These are phyloP conservation scores for Anoura caudifer DNA, from an alignment of 2,113 vertebrate genomes.

Conservation along the genomic window DNA sequence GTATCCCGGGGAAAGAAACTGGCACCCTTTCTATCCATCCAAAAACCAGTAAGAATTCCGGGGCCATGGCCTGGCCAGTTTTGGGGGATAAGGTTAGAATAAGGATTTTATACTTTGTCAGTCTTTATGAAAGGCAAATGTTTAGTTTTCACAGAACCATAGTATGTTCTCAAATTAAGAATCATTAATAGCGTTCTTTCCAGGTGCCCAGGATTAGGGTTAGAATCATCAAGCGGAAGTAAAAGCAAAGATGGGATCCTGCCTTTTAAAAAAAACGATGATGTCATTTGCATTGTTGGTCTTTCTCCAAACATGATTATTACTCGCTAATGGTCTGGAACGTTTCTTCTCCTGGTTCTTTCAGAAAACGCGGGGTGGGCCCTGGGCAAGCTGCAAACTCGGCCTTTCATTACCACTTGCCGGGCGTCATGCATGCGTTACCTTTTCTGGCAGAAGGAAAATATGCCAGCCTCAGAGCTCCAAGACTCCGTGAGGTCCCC, in stretches of 20 bases:
- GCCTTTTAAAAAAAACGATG: background rate
- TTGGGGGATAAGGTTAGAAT: background rate
- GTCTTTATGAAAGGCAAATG: background rate
- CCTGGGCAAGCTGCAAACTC: background rate
- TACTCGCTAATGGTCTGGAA: background rate
- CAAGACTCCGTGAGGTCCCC: background rate
- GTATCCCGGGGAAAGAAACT: background rate
- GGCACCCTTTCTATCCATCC: background rate
- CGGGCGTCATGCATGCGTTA: rapidly evolving
- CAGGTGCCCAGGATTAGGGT: background rate
- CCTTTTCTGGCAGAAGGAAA: background rate
- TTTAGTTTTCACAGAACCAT: background rate
- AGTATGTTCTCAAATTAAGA: background rate
- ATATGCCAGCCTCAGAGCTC: background rate
- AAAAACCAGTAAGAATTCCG: background rate
- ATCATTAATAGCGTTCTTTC: background rate
- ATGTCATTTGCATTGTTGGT: background rate
- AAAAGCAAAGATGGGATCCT: background rate
- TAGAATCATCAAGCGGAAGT: background rate
- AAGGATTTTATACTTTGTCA: background rate
- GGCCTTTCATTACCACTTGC: background rate
- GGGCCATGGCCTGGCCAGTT: background rate
- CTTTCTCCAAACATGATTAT: background rate
- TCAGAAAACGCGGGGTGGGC: background rate
- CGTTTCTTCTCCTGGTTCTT: background rate